Evolutionary conservation across 2,797 vertebrate species (phyloP).

Genomic region (Buceros bicornis): DNA sequence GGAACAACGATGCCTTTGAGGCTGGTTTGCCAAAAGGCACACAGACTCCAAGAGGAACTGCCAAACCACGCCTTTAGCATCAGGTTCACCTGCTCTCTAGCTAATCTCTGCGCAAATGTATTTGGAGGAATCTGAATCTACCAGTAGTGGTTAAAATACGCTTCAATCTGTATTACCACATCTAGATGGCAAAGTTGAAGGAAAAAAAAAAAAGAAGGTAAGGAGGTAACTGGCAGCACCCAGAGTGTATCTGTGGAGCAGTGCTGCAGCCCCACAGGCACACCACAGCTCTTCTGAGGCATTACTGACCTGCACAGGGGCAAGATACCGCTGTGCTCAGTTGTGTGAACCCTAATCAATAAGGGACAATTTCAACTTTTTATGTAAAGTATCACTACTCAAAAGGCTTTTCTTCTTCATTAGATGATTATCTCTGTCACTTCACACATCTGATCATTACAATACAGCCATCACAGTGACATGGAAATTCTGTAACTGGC

Average conservation of each 20-base stretch:
- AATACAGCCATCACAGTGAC: not conserved
- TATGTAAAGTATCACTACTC: not conserved
- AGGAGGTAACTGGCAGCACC: not conserved
- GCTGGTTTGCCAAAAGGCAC: constrained; percentile 8
- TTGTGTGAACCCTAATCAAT: not conserved
- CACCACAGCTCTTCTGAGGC: not conserved
- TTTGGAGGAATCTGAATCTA: not conserved
- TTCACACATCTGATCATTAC: not conserved
- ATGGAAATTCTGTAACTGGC: not conserved
- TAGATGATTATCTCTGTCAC: not conserved
- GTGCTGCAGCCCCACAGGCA: constrained; percentile 39
- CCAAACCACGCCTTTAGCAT: not conserved
- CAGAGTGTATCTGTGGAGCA: constrained; percentile 38
- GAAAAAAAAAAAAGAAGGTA: not conserved
- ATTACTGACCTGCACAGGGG: not conserved
- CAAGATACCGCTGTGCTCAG: not conserved
- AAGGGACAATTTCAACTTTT: not conserved
- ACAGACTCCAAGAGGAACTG: not conserved
- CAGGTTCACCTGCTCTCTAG: constrained; percentile 10
- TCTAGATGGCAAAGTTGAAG: constrained; percentile 41
- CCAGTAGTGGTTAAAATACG: not conserved
- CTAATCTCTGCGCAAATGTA: not conserved
- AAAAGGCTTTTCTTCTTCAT: not conserved
- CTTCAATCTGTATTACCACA: not conserved
- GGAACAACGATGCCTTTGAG: not conserved